Evolutionary conservation across 2,113 vertebrate genomes (phyloP).

Genomic region (Tamias sibiricus): DNA sequence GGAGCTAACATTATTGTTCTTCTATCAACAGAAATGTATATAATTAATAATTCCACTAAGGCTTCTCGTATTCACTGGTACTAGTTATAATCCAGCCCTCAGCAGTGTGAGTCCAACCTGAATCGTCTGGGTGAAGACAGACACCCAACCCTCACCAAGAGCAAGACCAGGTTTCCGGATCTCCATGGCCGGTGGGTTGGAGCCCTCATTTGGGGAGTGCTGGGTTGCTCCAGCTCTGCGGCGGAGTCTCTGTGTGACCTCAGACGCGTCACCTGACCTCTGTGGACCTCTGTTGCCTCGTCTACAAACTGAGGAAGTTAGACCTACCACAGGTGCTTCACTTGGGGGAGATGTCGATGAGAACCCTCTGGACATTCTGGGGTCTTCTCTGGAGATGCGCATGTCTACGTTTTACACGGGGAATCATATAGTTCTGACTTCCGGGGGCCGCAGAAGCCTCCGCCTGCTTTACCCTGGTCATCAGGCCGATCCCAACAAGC

Average conservation of each 20-base stretch:
- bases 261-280: background rate
- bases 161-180: background rate
- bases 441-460: background rate
- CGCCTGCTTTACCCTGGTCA: background rate
- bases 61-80: conserved; percentile 53
- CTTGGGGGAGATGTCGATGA: background rate
- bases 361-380: background rate
- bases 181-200: background rate
- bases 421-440: background rate
- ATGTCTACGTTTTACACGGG: background rate
- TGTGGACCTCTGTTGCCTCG: background rate
- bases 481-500: background rate
- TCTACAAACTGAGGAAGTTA: background rate
- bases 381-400: background rate
- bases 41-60: conserved; percentile 80
- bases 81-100: conserved; percentile 59
- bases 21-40: conserved; percentile 71
- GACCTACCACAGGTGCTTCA: background rate
- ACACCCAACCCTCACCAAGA: background rate
- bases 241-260: background rate
- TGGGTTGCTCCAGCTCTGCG: background rate
- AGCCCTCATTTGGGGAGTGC: background rate
- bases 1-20: conserved; percentile 75
- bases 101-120: conserved; percentile 53
- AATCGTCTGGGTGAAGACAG: background rate